Percentiles rank a stretch among this genome's conserved stretches.
Conservation (phyloP, 2,888 invertebrate species). For the Lithophane semibrunnea region DNA sequence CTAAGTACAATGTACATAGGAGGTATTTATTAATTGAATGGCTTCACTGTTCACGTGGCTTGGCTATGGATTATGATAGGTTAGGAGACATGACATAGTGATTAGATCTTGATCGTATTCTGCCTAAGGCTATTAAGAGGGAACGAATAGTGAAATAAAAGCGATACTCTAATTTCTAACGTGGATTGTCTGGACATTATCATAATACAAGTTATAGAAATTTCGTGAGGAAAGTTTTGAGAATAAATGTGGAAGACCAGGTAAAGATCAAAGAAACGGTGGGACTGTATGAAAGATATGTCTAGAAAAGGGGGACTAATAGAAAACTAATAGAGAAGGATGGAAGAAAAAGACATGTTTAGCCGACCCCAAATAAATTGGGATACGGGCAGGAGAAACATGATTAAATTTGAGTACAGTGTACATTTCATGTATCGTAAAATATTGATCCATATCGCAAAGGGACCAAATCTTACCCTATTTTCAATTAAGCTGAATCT, state of each 20-base stretch:
- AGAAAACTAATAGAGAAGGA: too few species aligned
- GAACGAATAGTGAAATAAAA: neutral
- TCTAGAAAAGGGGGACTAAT: neutral
- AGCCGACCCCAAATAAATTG: neutral
- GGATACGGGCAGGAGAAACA: neutral
- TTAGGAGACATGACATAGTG: conserved; percentile 50
- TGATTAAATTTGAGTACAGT: neutral
- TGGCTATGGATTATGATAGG: conserved; percentile 35
- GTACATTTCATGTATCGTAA: neutral
- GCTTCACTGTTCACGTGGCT: conserved; percentile 53
- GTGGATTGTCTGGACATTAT: neutral
- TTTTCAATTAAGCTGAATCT: conserved; percentile 36
- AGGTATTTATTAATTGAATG: conserved; percentile 55
- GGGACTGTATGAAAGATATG: neutral
- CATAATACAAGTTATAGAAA: neutral
- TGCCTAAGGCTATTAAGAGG: conserved; percentile 38
- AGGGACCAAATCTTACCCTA: conserved; percentile 1
- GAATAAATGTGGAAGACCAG: neutral
- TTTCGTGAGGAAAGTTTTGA: neutral
- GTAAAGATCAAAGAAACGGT: neutral
- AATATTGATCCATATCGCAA: conserved; percentile 13
- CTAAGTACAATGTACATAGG: neutral
- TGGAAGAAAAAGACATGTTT: neutral
- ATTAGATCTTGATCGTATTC: conserved; percentile 34
- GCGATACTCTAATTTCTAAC: neutral